Conservation (phyloP, 2,797 vertebrate species). For the Thamnophis elegans region DNA sequence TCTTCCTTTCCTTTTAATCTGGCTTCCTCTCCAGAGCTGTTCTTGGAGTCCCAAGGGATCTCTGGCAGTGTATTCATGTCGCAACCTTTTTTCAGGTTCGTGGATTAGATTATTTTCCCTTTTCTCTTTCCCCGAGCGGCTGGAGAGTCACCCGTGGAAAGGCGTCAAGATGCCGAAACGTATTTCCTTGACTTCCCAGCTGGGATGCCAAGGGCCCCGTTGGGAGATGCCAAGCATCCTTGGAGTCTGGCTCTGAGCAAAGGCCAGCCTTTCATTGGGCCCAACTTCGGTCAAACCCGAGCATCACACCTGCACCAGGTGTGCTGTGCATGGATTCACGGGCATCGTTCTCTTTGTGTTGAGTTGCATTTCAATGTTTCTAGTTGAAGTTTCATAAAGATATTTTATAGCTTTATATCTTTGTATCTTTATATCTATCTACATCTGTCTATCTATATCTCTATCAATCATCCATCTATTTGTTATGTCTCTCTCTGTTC, state of each 20-base stretch:
- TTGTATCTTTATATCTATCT: too few relatives aligned
- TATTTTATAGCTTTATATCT: neutral
- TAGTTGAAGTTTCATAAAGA: neutral
- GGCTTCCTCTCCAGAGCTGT: slow-evolving; percentile 21
- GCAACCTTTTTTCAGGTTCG: slow-evolving; percentile 51
- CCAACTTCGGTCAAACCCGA: slow-evolving; percentile 31
- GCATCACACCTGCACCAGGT: neutral
- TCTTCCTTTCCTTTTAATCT: neutral
- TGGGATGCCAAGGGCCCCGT: slow-evolving; percentile 33
- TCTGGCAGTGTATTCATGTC: slow-evolving; percentile 51
- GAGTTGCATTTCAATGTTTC: neutral
- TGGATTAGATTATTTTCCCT: slow-evolving; percentile 29
- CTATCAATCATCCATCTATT: too few relatives aligned
- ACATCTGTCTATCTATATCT: too few relatives aligned
- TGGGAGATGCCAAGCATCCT: slow-evolving; percentile 49
- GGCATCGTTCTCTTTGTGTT: neutral
- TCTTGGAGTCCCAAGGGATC: slow-evolving; percentile 23
- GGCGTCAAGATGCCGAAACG: slow-evolving; percentile 57
- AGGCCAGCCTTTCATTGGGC: slow-evolving; percentile 38
- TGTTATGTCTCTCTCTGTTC: too few relatives aligned
- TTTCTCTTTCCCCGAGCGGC: neutral
- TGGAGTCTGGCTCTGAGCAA: slow-evolving; percentile 42
- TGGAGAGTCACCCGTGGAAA: slow-evolving; percentile 47
- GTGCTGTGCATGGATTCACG: neutral
- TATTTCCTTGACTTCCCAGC: slow-evolving; percentile 52